Conservation (phyloP, 2,888 invertebrate species). For the Dynastes grantii region DNA sequence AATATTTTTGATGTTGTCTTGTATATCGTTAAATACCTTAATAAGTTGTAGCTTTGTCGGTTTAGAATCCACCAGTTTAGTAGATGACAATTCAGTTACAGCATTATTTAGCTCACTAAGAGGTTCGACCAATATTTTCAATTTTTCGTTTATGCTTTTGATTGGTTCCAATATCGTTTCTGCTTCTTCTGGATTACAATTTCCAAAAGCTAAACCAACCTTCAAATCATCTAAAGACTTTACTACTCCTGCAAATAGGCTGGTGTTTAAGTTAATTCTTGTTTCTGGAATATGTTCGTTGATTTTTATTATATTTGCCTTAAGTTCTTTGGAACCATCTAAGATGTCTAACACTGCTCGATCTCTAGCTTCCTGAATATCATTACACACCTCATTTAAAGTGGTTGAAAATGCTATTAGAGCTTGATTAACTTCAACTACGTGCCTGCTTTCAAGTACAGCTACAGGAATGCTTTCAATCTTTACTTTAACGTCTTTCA, state of each 20-base stretch:
- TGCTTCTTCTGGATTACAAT: background rate
- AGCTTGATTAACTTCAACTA: slow-evolving; percentile 2
- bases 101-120: slow-evolving; percentile 10
- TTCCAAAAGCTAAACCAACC: slow-evolving; percentile 7
- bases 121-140: slow-evolving; percentile 11
- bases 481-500: slow-evolving; percentile 28
- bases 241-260: background rate
- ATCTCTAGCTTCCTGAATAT: slow-evolving; percentile 1
- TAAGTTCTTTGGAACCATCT: slow-evolving; percentile 25
- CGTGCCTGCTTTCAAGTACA: background rate
- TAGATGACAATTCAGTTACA: background rate
- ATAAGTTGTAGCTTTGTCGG: slow-evolving; percentile 5
- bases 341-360: background rate
- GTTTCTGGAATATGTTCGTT: background rate
- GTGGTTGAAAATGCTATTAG: background rate
- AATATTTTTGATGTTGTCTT: slow-evolving; percentile 10
- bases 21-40: slow-evolving; percentile 12
- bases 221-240: slow-evolving; percentile 27
- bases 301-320: slow-evolving; percentile 13
- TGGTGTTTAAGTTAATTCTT: slow-evolving; percentile 8
- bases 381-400: slow-evolving; percentile 8
- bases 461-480: slow-evolving; percentile 6
- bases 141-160: slow-evolving; percentile 26
- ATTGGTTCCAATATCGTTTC: slow-evolving; percentile 1
- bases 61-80: background rate